Conservation (phyloP, 2,888 invertebrate genomes). For the Euplagia quadripunctaria region DNA sequence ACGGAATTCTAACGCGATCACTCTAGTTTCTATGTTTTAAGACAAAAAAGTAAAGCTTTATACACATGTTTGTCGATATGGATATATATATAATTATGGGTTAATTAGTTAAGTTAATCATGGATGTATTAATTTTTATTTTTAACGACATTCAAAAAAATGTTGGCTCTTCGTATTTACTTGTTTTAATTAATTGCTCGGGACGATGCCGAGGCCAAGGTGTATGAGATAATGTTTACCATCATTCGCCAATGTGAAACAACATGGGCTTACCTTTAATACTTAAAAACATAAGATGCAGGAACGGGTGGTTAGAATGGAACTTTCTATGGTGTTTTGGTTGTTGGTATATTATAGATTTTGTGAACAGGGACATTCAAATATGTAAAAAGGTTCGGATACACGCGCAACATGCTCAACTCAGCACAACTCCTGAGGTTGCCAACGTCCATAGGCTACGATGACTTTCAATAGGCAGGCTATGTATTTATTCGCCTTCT, state of each 20-base stretch:
- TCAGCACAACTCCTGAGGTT: too few relatives aligned
- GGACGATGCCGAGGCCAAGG: background rate
- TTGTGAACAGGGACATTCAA: too few relatives aligned
- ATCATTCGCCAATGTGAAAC: background rate
- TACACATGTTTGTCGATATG: background rate
- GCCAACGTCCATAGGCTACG: too few relatives aligned
- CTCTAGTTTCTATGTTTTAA: too few relatives aligned
- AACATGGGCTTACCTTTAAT: too few relatives aligned
- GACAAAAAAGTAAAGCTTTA: background rate
- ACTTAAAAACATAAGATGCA: too few relatives aligned
- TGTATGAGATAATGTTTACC: background rate
- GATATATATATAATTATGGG: background rate
- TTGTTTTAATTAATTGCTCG: background rate
- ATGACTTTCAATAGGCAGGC: too few relatives aligned
- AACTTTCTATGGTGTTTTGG: too few relatives aligned
- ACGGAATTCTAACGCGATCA: background rate
- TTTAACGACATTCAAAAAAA: too few relatives aligned
- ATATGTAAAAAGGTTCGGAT: too few relatives aligned
- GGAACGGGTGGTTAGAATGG: background rate
- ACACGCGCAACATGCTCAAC: too few relatives aligned
- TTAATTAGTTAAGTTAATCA: background rate
- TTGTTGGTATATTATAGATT: too few relatives aligned
- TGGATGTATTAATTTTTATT: background rate
- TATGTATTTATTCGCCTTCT: background rate
- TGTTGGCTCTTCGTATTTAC: background rate